Evolutionary conservation across 2,888 invertebrate species (phyloP), one percentile per base, ranked within the genome.

Genomic region (Folsomia candida): DNA sequence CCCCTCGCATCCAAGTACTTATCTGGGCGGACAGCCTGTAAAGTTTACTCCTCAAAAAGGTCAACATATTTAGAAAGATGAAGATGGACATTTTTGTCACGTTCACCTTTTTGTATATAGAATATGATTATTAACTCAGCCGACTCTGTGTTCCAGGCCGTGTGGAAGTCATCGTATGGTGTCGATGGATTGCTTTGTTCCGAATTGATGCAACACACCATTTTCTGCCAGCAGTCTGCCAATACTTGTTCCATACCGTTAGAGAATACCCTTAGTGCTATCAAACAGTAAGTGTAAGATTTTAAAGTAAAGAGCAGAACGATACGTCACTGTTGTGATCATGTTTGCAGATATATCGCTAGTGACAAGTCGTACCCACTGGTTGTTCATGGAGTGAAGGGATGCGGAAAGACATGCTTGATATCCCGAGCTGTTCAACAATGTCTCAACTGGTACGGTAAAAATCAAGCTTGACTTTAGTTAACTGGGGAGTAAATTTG

Each of bases 351-450:
- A 70, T 91, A 91, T 80, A 86, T 91, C 74, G 85, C 85, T 18
- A 86, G 88, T 14, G 87, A 87, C 73, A 86, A 86, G 78, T 83
- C 28, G 83, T 86, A 74, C 24, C 92, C 92, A 0, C 83, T 93
- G 71, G 87, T 92, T 18, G 84, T 94, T 70, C 88, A 90, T 73
- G 93, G 93, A 0, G 87, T 89, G 27, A 87, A 89, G n/a, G 93
- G 93, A 14, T 90, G 91, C 82, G 93, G 93, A 0, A 93, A 93
- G 84, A 92, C 91, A 2, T 90, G 91, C 0, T 84, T 93, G 4
- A 86, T 92, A 51, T 91, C 93, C 0, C 87, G 90, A 75, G 88
- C 90, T 11, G 89, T 90, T 72, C 89, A 90, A 81, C 90, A 91
- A 81, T 88, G 90, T 81, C 88, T 89, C 47, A 76, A 78, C 47